Evolutionary conservation across 92 coral and sea anemone species (phyloP), one percentile per base, ranked within the genome.

Genomic region (Phenganax marumi): DNA sequence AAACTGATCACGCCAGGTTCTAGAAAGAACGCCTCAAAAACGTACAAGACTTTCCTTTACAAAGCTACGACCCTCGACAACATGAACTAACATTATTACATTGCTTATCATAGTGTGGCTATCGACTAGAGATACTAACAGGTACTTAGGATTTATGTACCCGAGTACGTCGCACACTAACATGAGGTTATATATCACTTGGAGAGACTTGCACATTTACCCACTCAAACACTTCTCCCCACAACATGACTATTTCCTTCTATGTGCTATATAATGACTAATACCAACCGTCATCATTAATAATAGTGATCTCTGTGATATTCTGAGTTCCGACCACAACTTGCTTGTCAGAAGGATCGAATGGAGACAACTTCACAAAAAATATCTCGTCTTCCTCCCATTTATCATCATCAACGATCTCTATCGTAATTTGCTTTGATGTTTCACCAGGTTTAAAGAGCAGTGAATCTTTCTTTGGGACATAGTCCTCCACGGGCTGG

Each of bases 381-480:
- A 95, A 95, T 18, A 95, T 91, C 74, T 95, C 98, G 61, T 95
- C 93, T 54, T 92, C 97, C 80, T 95, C 98, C 98, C 98, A 95
- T 54, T 95, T 96, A 69, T 95, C 91, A 81, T 95, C 98, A 72
- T 95, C 98, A 60, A 95, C 85, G 58, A 95, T 95, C 14, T 93
- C 90, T 64, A 95, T 91, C 65, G 91, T 91, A 47, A 95, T 88
- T 82, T 92, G 87, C 66, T 95, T 95, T 61, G 90, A 84, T 6
- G 84, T 88, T 61, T 95, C 98, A 65, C 90, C 97, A 10, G 98
- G 97, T 75, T 95, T 92, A 83, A 95, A 95, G 50, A 92, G 90
- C 84, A 95, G 62, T 14, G 90, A 89, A 72, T 95, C 98, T 52
- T 91, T 95, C 89, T 89, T 95, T 17, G 89, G 86, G 23, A 90